phyloP scores from a whole-genome alignment of 1,140 invertebrate species.

The Dermatophagoides farinae region DNA sequence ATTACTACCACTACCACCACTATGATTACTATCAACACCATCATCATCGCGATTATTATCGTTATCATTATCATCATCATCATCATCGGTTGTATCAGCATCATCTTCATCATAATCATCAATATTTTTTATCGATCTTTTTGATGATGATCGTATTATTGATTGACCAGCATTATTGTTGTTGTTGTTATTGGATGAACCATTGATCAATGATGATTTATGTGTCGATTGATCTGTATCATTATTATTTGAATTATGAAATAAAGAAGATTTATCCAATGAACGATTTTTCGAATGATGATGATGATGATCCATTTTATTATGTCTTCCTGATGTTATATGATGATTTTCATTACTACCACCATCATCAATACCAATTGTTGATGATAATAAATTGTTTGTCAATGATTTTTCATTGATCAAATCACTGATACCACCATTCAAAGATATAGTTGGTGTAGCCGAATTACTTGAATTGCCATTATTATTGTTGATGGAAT shows the following conservation, averaged over 20 bases:
- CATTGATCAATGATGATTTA: neutral
- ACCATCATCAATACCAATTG: too few relatives aligned
- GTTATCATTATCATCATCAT: constrained; percentile 14
- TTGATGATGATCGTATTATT: neutral
- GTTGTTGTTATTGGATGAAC: neutral
- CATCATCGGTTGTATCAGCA: too few relatives aligned
- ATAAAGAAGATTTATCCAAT: too few relatives aligned
- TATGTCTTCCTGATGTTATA: too few relatives aligned
- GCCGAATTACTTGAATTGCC: neutral
- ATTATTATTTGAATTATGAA: too few relatives aligned
- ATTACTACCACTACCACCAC: constrained; percentile 11
- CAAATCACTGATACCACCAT: neutral
- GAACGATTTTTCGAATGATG: too few relatives aligned
- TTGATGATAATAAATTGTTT: neutral
- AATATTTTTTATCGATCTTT: neutral
- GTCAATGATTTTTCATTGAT: neutral
- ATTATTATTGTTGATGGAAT: constrained; percentile 3
- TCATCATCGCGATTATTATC: constrained; percentile 10
- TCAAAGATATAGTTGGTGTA: neutral
- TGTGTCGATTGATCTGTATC: too few relatives aligned
- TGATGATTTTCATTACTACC: too few relatives aligned
- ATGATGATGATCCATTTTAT: too few relatives aligned
- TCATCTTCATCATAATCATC: neutral
- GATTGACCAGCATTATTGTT: neutral
- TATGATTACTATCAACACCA: constrained; percentile 13